phyloP scores from a whole-genome alignment of 2,113 vertebrate genomes.

The Numida meleagris region DNA sequence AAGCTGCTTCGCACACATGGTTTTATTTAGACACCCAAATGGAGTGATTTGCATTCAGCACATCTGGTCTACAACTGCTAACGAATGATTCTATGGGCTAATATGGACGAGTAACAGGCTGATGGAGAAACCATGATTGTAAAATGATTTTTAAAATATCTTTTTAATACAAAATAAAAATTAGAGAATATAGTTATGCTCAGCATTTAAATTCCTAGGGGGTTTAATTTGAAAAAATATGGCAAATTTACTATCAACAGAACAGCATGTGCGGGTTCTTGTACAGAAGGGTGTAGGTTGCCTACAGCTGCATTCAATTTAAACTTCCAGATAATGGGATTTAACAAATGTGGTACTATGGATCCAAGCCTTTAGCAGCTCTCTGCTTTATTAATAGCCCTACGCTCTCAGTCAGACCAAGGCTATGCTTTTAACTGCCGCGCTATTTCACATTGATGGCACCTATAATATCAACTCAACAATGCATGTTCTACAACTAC shows the following conservation, averaged over 20 bases:
- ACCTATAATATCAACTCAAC: constrained; percentile 83
- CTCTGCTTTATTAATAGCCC: constrained; percentile 54
- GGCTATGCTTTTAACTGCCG: constrained; percentile 65
- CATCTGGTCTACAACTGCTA: constrained; percentile 7
- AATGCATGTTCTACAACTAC: constrained; percentile 85
- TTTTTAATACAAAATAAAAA: constrained; percentile 47
- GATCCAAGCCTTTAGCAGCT: constrained; percentile 76
- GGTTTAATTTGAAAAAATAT: background rate
- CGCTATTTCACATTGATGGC: constrained; percentile 50
- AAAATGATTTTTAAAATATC: constrained; percentile 60
- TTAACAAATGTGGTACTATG: constrained; percentile 59
- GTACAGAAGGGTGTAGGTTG: background rate
- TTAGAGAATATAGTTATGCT: background rate
- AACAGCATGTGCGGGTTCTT: constrained; percentile 41
- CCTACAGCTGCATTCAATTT: constrained; percentile 54
- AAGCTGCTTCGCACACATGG: background rate
- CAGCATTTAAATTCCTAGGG: background rate
- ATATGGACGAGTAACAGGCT: constrained; percentile 61
- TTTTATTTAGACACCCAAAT: background rate
- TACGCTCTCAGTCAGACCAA: constrained; percentile 68
- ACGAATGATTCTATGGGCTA: constrained; percentile 64
- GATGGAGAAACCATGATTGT: constrained; percentile 65
- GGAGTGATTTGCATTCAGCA: constrained; percentile 41
- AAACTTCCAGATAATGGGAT: constrained; percentile 44
- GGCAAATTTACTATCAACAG: background rate